phyloP scores from a whole-genome alignment of 2,888 invertebrate species.

The Autographa gamma region DNA sequence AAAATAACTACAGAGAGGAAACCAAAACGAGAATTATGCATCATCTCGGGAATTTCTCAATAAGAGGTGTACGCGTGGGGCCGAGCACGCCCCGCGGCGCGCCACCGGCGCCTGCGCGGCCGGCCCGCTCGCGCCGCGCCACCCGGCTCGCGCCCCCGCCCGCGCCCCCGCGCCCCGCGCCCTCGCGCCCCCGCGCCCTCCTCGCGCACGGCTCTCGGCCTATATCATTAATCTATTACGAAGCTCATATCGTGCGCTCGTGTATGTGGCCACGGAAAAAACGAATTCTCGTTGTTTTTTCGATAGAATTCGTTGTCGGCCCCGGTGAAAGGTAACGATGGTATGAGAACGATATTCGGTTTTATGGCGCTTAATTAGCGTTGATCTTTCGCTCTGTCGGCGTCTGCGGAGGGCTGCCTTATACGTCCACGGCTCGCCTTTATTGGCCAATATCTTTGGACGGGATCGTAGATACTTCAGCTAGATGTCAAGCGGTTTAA shows the following conservation, averaged over 20 bases:
- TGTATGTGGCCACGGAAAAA: constrained; percentile 70
- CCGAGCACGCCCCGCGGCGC: constrained; percentile 68
- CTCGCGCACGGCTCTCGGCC: constrained; percentile 81
- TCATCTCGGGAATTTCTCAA: constrained; percentile 88
- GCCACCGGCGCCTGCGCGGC: constrained; percentile 62
- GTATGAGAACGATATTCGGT: constrained; percentile 82
- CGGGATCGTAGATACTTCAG: constrained; percentile 76
- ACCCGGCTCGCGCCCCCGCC: constrained; percentile 68
- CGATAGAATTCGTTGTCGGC: constrained; percentile 74
- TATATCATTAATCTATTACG: constrained; percentile 88
- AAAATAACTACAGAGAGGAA: constrained; percentile 79
- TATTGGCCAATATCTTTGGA: constrained; percentile 77
- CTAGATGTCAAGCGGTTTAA: constrained; percentile 76
- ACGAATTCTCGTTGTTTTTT: constrained; percentile 61
- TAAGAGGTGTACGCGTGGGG: constrained; percentile 86
- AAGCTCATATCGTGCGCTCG: constrained; percentile 76
- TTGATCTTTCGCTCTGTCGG: constrained; percentile 80
- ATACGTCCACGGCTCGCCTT: constrained; percentile 75
- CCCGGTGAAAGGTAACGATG: constrained; percentile 83
- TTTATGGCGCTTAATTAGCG: constrained; percentile 87
- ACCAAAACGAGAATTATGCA: constrained; percentile 86
- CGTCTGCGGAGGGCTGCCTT: constrained; percentile 70
- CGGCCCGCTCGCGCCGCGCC: constrained; percentile 65
- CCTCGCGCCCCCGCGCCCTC: constrained; percentile 62
- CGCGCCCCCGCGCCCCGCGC: constrained; percentile 57